Percentiles rank a stretch among this genome's conserved stretches.
Conservation (phyloP, 2,113 vertebrate genomes). For the Cygnus atratus region DNA sequence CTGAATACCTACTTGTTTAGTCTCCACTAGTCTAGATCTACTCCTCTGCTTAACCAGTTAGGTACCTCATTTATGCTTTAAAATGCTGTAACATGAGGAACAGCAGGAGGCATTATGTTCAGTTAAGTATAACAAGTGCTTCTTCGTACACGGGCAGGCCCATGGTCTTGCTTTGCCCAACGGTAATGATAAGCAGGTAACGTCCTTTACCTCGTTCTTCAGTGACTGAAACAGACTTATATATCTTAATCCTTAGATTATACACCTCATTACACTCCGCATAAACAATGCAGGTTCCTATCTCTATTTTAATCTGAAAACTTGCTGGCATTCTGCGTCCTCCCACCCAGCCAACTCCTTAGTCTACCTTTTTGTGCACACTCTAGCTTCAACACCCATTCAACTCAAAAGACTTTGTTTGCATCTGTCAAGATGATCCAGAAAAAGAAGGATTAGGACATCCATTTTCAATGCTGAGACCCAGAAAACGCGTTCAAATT, state of each 20-base stretch:
- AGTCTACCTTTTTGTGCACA: background rate
- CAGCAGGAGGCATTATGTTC: background rate
- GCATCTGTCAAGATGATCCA: background rate
- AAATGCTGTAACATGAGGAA: background rate
- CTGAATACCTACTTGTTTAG: conserved; percentile 6
- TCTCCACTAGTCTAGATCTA: background rate
- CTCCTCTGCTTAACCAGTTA: background rate
- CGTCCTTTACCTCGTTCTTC: background rate
- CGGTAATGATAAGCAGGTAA: background rate
- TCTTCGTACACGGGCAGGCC: background rate
- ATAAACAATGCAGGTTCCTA: background rate
- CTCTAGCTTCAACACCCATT: background rate
- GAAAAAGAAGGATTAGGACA: background rate
- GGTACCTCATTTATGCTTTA: background rate
- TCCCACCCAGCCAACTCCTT: background rate
- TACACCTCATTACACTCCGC: background rate
- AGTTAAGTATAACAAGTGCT: background rate
- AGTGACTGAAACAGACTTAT: background rate
- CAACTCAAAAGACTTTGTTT: background rate
- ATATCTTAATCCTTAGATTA: background rate
- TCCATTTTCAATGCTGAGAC: background rate
- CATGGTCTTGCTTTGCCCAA: background rate
- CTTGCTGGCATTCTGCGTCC: background rate
- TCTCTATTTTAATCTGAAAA: background rate
- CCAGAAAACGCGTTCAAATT: background rate